A percentile compares a stretch with the other conserved stretches of the same genome.
Conservation (phyloP, 2,888 invertebrate genomes). For the Dryobota labecula region DNA sequence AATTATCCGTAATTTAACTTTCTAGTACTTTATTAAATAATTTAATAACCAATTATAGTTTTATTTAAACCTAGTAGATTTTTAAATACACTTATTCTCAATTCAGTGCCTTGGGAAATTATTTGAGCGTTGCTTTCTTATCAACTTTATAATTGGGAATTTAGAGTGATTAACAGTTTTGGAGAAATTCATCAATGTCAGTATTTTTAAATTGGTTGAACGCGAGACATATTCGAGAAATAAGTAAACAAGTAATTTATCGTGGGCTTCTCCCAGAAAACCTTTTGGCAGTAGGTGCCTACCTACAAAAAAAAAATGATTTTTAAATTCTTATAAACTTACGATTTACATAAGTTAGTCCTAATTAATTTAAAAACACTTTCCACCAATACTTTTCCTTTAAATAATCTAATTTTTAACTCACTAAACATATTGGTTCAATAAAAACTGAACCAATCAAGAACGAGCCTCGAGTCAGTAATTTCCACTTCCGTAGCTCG, state of each 20-base stretch:
- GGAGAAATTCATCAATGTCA: constrained; percentile 24
- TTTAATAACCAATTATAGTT: neutral
- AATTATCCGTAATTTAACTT: neutral
- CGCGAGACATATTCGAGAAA: neutral
- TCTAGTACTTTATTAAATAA: constrained; percentile 3
- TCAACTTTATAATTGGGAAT: constrained; percentile 19
- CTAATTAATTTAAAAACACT: too few relatives aligned
- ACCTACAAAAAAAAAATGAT: too few relatives aligned
- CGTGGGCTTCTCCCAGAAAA: constrained; percentile 18
- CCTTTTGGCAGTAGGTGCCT: neutral
- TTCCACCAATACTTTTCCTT: too few relatives aligned
- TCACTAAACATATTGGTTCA: neutral
- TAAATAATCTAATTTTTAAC: neutral
- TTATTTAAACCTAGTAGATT: neutral
- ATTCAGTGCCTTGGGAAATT: constrained; percentile 17
- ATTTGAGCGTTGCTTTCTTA: neutral
- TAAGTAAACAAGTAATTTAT: constrained; percentile 15
- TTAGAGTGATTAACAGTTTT: constrained; percentile 17
- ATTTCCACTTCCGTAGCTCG: constrained; percentile 54
- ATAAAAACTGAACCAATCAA: constrained; percentile 22
- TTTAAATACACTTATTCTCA: neutral
- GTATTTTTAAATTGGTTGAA: constrained; percentile 18
- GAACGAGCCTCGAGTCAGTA: constrained; percentile 40
- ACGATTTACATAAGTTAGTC: neutral
- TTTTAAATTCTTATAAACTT: too few relatives aligned